phyloP scores from a whole-genome alignment of 2,797 vertebrate genomes.

The Danio jaintianensis region DNA sequence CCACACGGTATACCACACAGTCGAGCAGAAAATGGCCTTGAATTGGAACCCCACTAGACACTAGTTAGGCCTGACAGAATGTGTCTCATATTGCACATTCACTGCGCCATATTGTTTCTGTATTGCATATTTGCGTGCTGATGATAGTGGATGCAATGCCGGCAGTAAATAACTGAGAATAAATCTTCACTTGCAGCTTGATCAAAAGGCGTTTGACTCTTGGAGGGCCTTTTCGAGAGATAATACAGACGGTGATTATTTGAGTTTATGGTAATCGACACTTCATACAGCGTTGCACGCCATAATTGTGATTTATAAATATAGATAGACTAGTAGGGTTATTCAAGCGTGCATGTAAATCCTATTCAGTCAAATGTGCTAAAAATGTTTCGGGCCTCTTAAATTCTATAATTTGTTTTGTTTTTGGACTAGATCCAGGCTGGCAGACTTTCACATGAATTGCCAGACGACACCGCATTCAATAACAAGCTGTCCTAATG shows the following conservation, averaged over 20 bases:
- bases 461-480: slow-evolving; percentile 86
- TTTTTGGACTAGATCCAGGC: slow-evolving; percentile 82
- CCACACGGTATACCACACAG: slow-evolving; percentile 32
- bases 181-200: background rate
- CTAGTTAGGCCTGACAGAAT: slow-evolving; percentile 39
- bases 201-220: background rate
- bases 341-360: slow-evolving; percentile 42
- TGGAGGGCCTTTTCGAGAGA: slow-evolving; percentile 6
- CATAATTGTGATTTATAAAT: slow-evolving; percentile 27
- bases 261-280: background rate
- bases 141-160: background rate
- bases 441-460: slow-evolving; percentile 93
- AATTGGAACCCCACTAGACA: slow-evolving; percentile 41
- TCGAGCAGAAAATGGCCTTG: slow-evolving; percentile 50
- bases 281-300: slow-evolving; percentile 8
- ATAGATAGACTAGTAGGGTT: slow-evolving; percentile 7
- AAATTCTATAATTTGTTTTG: slow-evolving; percentile 39
- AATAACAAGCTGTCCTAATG: slow-evolving; percentile 85
- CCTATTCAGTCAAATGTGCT: slow-evolving; percentile 37
- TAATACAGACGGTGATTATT: background rate
- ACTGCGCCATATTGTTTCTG: slow-evolving; percentile 35
- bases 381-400: slow-evolving; percentile 36
- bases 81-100: slow-evolving; percentile 29
- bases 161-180: slow-evolving; percentile 5
- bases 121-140: background rate